Base-by-base conservation (phyloP, 2,888 invertebrate genomes). In the Archaeoteleia sp. region DNA sequence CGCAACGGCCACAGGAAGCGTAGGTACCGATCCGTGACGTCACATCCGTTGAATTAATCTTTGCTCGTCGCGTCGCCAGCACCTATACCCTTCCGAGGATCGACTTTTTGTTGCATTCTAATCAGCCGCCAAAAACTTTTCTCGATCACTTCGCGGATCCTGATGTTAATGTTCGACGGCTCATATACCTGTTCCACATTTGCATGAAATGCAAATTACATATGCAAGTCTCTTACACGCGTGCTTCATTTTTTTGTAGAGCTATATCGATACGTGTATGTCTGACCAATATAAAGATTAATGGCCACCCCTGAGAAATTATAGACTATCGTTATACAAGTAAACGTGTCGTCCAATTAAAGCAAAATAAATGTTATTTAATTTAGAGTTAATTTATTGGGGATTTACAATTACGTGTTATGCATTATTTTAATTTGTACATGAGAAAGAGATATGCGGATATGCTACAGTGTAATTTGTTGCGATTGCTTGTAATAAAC, bases 21-120 rank as follows among this genome's bases (percentile, higher is more conserved):
- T 53, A 70, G 66, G 62, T 72, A 74, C 71, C 75, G 75, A 79
- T 76, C 74, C 81, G 68, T 79, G 71, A 78, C 76, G 75, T 78
- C 76, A 76, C 72, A 76, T 78, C 78, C 78, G 77, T 67, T 57
- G 72, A 76, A 78, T 77, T 72, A 77, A 78, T 77, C 77, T 75
- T 74, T 71, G 57, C 30, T 15, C 40, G 48, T 30, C 35, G 20
- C 45, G 53, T 58, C 49, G 39, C 17, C 20, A 14, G 27, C 39
- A 48, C 29, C 37, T 48, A 35, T 32, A 39, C 48, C 55, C 51
- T 57, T 55, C 54, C 25, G 23, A 9, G 25, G 27, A 17, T 13
- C 30, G 14, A 15, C 12, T 15, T 49, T 39, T 43, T 39, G 23
- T 32, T 49, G 39, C 39, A 54, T 60, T 57, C 45, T 14, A 35